Base-by-base conservation (phyloP, 2,888 invertebrate genomes). In the Cantharis flavilabris region DNA sequence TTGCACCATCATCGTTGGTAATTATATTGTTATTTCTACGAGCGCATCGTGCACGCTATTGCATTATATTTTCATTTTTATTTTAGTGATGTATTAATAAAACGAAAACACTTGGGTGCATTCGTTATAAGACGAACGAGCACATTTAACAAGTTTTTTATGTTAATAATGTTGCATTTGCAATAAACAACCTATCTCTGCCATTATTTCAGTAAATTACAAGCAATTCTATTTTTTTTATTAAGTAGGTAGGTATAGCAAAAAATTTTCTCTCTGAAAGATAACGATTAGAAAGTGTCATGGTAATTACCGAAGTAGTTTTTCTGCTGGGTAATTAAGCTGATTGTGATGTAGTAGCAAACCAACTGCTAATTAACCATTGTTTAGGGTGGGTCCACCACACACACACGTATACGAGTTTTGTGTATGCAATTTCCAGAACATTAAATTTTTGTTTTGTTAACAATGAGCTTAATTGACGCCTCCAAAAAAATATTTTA, bases 81-180 rank as follows among this genome's bases (percentile, higher is more conserved):
- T 49, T 49, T 49, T 49, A n/a, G n/a, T 49, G 49, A 49, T 49
- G 49, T 49, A 49, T 49, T 49, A 49, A 49, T 49, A 49, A 49
- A 49, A 49, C 49, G 49, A 49, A 49, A 49, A 49, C 49, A 49
- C 49, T 49, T 49, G 49, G 49, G 49, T 49, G 49, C 49, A 67
- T 67, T 67, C 26, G 65, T 67, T 23, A n/a, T 26, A 23, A 67
- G 65, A 23, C 65, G 18, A 26, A 67, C 65, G n/a, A 67, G 65
- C 26, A 67, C 65, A 67, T 67, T 67, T 67, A 67, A 67, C 65
- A 67, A 26, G 65, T 67, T 67, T 67, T 23, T 67, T 49, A 49
- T 49, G 49, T 49, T 49, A 49, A 49, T 49, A 49, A 49, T 49
- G n/a, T 49, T 49, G 49, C 49, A 49, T 49, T n/a, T 49, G 49